Evolutionary conservation across 2,113 vertebrate species (phyloP), one percentile per base, ranked within the genome.

Genomic region (Atherinomorus stipes): DNA sequence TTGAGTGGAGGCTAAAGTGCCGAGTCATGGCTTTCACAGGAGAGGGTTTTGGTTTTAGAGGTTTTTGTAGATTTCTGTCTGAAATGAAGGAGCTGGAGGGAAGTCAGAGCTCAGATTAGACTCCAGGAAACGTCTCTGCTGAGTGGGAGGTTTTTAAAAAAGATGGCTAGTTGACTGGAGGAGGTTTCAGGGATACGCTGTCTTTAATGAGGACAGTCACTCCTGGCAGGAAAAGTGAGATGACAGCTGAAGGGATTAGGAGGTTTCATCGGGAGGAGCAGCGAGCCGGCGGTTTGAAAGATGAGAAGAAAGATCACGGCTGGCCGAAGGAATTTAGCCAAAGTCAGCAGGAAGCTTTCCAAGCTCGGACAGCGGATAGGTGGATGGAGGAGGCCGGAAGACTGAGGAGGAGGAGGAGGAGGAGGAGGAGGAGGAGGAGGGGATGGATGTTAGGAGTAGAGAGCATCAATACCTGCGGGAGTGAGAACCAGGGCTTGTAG

Each of bases 391-490:
- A 4, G 28, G 23, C 34, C 64, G 34, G 22, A 12, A 53, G 44
- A 40, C 38, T 49, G 53, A 71, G 44, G 44, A 62, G 51, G 51
- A 70, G 73, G 12, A n/a, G 0, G 58, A 23, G n/a, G n/a, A n/a
- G 44, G 44, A 62, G 51, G 53, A 71, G 44, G 44, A 62, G 51
- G 53, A 71, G 44, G 44, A 62, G 51, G 53, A 58, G 31, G 74
- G 13, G 53, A 53, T 50, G 71, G 81, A 34, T 50, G 87, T 94
- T 94, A 98, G 93, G 95, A 94, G 87, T 93, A 90, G 85, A 99
- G 96, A 77, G 96, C 96, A 51, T 98, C 95, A 57, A 99, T 97
- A 94, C 98, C 98, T 92, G 97, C 96, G 0, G 98, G 98, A 76
- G 94, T 95, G 89, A 99, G 95, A 66, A 99, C 95, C 83, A 99